Percentiles rank a stretch among this genome's conserved stretches.
These are phyloP conservation scores for Epinephelus lanceolatus DNA, from an alignment of 2,113 vertebrate genomes.

Conservation along the genomic window DNA sequence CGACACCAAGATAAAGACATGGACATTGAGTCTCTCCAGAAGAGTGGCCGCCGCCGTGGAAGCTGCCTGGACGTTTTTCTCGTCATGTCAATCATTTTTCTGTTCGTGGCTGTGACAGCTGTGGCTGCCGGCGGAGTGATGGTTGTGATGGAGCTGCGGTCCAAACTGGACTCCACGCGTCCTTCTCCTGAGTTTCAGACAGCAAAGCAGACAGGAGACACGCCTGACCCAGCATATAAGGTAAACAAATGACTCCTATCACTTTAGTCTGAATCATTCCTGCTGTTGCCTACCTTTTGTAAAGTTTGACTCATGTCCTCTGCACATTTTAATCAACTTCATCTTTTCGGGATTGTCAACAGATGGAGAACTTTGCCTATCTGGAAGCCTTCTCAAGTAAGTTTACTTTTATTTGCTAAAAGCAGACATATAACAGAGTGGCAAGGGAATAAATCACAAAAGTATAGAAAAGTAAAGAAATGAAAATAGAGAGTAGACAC, in stretches of 20 bases:
- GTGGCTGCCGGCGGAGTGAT: conserved; percentile 44
- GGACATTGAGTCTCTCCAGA: conserved; percentile 75
- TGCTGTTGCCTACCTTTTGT: background rate
- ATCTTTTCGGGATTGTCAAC: conserved; percentile 38
- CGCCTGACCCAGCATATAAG: conserved; percentile 19
- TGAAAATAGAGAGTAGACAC: too few species aligned
- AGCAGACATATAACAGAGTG: background rate
- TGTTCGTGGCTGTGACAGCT: conserved; percentile 52
- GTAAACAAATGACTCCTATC: conserved; percentile 27
- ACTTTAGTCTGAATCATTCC: rapidly evolving
- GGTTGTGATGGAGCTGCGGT: conserved; percentile 8
- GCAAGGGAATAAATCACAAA: background rate
- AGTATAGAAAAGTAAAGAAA: background rate
- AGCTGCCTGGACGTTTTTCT: conserved; percentile 72
- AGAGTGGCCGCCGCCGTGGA: conserved; percentile 15
- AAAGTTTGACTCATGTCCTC: background rate
- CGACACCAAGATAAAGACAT: conserved; percentile 6
- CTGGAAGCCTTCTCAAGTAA: conserved; percentile 56
- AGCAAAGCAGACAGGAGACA: rapidly evolving
- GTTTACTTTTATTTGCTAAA: conserved; percentile 1
- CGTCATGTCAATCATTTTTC: conserved; percentile 60
- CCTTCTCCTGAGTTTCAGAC: rapidly evolving
- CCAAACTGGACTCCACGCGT: rapidly evolving
- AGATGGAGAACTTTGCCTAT: conserved; percentile 72
- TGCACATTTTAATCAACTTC: conserved; percentile 16